A percentile compares a stretch with the other conserved stretches of the same genome.
Evolutionary conservation across 2,113 vertebrate species (phyloP).

Genomic region (Nothobranchius kuhntae): DNA sequence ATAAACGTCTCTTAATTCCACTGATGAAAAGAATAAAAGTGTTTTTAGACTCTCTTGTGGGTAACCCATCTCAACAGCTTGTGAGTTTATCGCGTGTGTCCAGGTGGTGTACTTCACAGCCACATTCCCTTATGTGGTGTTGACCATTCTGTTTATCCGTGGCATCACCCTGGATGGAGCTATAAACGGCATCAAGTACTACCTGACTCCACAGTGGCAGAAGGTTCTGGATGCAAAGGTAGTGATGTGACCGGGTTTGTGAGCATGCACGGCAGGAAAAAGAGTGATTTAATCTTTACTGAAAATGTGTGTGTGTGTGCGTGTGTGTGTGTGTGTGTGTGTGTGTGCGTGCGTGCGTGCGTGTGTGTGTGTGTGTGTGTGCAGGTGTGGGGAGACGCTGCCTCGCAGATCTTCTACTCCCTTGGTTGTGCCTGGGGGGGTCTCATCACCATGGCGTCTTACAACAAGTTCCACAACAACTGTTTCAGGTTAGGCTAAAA

Average conservation of each 20-base stretch:
- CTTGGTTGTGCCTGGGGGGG: conserved; percentile 97
- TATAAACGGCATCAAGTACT: conserved; percentile 92
- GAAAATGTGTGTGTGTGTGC: neutral
- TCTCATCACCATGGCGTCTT: conserved; percentile 98
- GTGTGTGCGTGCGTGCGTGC: neutral
- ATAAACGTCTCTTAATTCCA: neutral
- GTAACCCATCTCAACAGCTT: conserved; percentile 3
- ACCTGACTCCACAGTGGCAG: conserved; percentile 97
- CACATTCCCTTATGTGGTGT: conserved; percentile 94
- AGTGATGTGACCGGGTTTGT: neutral
- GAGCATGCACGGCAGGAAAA: no score
- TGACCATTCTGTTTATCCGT: conserved; percentile 96
- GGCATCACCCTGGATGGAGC: conserved; percentile 96
- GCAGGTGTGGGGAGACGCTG: conserved; percentile 97
- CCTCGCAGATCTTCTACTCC: conserved; percentile 98
- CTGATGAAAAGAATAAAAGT: neutral
- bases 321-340: conserved; percentile 83
- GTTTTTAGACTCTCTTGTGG: neutral
- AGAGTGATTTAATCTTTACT: no score
- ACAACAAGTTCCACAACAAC: conserved; percentile 99
- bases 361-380: conserved; percentile 6
- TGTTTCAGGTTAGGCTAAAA: conserved; percentile 87
- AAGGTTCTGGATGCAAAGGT: conserved; percentile 98
- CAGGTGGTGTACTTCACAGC: conserved; percentile 99
- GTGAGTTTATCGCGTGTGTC: conserved; percentile 7